Conservation (phyloP, 1,140 invertebrate species). For the Tetramorium alpestre region DNA sequence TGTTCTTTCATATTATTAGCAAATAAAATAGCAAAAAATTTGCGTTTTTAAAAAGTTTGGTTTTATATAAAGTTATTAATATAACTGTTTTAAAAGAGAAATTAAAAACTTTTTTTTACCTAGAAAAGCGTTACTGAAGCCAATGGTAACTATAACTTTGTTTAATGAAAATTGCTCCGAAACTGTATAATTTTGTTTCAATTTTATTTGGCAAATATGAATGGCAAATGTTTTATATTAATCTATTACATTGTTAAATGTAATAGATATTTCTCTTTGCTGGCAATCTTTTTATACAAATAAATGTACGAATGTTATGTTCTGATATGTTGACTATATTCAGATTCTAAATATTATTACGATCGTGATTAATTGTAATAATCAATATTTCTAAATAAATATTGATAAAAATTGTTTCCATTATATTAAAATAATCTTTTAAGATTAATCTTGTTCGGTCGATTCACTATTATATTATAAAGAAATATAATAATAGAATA, state of each 20-base stretch:
- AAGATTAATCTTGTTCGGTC: background rate
- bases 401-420: background rate
- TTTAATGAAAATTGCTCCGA: background rate
- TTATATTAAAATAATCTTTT: background rate
- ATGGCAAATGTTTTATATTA: background rate
- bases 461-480: background rate
- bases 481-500: background rate
- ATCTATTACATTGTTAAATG: background rate
- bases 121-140: background rate
- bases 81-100: background rate
- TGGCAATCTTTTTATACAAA: background rate
- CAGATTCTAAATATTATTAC: background rate
- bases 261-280: background rate
- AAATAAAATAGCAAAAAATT: background rate
- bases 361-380: background rate
- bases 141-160: background rate
- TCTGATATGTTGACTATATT: background rate
- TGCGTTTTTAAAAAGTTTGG: background rate
- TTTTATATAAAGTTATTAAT: background rate
- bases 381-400: background rate
- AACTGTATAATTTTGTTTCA: constrained; percentile 11
- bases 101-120: background rate
- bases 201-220: background rate
- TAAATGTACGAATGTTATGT: background rate
- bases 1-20: background rate